Evolutionary conservation across 2,888 invertebrate species (phyloP).

Genomic region (Timema cristinae): DNA sequence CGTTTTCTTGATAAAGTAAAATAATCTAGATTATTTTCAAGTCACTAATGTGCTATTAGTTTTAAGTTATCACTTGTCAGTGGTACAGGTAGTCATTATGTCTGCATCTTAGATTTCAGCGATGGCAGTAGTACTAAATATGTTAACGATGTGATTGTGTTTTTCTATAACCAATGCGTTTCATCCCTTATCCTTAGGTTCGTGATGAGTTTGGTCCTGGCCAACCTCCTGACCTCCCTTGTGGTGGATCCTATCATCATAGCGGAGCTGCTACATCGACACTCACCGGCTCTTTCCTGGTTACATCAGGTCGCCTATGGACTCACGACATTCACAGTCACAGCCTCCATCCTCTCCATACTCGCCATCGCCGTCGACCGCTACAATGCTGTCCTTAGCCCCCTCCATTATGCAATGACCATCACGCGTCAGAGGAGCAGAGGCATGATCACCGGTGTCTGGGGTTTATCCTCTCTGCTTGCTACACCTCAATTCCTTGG

Average conservation of each 20-base stretch:
- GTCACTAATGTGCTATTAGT: too few species aligned
- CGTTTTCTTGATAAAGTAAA: too few species aligned
- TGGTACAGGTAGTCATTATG: too few species aligned
- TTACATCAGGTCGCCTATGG: slow-evolving; percentile 42
- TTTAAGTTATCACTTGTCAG: too few species aligned
- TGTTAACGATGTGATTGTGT: too few species aligned
- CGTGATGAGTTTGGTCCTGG: slow-evolving; percentile 49
- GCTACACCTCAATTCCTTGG: slow-evolving; percentile 37
- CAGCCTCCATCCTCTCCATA: slow-evolving; percentile 49
- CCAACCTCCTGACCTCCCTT: slow-evolving; percentile 47
- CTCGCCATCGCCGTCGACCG: slow-evolving; percentile 50
- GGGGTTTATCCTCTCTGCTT: slow-evolving; percentile 44
- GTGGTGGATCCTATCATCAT: slow-evolving; percentile 46
- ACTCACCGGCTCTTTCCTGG: slow-evolving; percentile 34
- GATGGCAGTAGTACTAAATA: too few species aligned
- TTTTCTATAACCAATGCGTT: neutral
- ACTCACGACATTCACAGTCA: slow-evolving; percentile 45
- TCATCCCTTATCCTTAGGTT: slow-evolving; percentile 40
- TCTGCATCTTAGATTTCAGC: too few species aligned
- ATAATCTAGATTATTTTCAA: too few species aligned
- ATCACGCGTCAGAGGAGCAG: slow-evolving; percentile 46
- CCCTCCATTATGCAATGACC: slow-evolving; percentile 51
- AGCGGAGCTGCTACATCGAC: slow-evolving; percentile 42
- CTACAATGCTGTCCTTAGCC: slow-evolving; percentile 48
- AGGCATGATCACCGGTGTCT: slow-evolving; percentile 44